Evolutionary conservation across 2,113 vertebrate genomes (phyloP).

Genomic region (Helogale parvula): DNA sequence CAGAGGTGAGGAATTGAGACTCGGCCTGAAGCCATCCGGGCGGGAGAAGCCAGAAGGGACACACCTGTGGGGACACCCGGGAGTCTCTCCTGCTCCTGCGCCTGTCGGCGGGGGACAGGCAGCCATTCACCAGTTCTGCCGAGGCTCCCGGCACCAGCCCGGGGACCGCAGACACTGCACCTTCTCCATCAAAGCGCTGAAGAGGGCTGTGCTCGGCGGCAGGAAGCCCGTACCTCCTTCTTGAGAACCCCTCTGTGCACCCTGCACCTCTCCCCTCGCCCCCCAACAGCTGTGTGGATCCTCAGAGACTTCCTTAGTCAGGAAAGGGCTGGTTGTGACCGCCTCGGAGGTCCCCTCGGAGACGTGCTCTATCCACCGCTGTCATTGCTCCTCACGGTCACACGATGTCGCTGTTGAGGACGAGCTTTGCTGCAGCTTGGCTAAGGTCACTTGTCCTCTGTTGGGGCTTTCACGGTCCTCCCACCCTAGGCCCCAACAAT

Average conservation of each 20-base stretch:
- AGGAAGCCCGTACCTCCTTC: not conserved
- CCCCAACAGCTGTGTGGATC: not conserved
- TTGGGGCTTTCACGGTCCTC: not conserved
- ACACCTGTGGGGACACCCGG: not conserved
- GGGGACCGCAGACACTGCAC: accelerated
- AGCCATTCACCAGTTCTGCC: accelerated
- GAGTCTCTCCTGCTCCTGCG: not conserved
- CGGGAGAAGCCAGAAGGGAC: not conserved
- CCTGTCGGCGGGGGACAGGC: accelerated
- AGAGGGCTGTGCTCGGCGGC: not conserved
- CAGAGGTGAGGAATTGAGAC: not conserved
- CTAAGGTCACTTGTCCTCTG: accelerated
- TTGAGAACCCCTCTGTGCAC: not conserved
- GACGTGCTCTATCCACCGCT: not conserved
- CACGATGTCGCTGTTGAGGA: not conserved
- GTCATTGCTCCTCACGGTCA: not conserved
- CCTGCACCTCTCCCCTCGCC: too few species aligned
- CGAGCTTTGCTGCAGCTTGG: not conserved
- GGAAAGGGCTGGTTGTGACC: not conserved
- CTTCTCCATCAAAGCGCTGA: not conserved
- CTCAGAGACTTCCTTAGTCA: not conserved
- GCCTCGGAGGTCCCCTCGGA: not conserved
- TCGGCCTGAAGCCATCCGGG: not conserved
- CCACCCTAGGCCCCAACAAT: not conserved
- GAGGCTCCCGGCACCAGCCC: not conserved